Conservation (phyloP, 2,888 invertebrate species). For the Lissonota sp. region DNA sequence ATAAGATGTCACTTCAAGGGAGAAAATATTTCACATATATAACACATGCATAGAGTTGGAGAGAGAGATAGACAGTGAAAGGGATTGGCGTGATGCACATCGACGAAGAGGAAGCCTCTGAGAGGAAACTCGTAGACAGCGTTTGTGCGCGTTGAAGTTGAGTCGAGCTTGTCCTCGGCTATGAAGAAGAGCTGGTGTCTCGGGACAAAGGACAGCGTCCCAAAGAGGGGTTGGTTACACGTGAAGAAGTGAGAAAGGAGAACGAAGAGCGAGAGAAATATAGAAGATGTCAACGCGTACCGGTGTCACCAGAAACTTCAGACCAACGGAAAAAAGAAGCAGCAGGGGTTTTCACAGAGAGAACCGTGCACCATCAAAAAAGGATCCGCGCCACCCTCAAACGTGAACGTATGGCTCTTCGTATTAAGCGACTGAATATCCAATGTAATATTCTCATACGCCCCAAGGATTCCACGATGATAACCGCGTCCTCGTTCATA, state of each 20-base stretch:
- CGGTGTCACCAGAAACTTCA: conserved; percentile 41
- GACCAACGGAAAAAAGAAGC: conserved; percentile 36
- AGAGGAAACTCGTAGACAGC: conserved; percentile 30
- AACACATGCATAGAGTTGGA: background rate
- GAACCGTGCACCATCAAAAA: background rate
- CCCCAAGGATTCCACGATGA: conserved; percentile 47
- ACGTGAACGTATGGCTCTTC: conserved; percentile 17
- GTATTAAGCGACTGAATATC: conserved; percentile 67
- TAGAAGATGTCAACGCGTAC: conserved; percentile 11
- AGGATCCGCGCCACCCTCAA: background rate
- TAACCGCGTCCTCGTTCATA: conserved; percentile 27
- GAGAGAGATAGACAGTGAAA: background rate
- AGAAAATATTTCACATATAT: conserved; percentile 3
- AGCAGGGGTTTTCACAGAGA: background rate
- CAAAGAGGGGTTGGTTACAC: conserved; percentile 9
- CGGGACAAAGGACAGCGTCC: conserved; percentile 47
- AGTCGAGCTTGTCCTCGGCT: conserved; percentile 33
- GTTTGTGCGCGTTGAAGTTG: conserved; percentile 12
- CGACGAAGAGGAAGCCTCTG: background rate
- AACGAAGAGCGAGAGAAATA: conserved; percentile 22
- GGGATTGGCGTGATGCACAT: background rate
- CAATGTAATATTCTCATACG: conserved; percentile 64
- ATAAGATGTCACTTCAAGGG: conserved; percentile 36
- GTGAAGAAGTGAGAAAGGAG: conserved; percentile 28
- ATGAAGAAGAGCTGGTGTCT: conserved; percentile 19